These are phyloP conservation scores for Stegodyphus dumicola DNA, from an alignment of 1,140 invertebrate genomes.

Conservation along the genomic window DNA sequence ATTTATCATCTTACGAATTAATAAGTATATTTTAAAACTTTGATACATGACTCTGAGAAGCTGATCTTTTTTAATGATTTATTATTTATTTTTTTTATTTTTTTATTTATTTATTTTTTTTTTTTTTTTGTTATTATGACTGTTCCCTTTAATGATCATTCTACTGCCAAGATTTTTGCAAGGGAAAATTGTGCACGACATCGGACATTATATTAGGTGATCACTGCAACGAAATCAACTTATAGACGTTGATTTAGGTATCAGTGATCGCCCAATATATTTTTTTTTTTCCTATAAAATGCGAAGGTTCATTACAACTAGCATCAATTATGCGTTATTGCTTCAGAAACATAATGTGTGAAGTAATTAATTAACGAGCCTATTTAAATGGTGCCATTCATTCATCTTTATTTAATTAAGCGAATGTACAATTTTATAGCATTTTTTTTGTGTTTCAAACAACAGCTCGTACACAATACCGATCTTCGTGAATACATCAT, in stretches of 20 bases:
- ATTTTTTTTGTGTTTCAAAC: conserved; percentile 27
- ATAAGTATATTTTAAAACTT: too few relatives aligned
- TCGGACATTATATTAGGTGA: too few relatives aligned
- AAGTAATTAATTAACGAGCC: neutral
- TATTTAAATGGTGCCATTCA: neutral
- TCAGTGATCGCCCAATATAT: neutral
- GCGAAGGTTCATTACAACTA: neutral
- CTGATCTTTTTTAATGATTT: too few relatives aligned
- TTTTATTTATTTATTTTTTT: too few relatives aligned
- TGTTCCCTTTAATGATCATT: too few relatives aligned
- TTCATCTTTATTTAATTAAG: conserved; percentile 30
- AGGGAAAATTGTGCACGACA: too few relatives aligned
- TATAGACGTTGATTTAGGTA: neutral
- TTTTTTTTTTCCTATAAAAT: neutral
- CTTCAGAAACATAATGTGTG: neutral
- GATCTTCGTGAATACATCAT: conserved; percentile 29
- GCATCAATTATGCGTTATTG: neutral
- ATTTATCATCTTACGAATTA: too few relatives aligned
- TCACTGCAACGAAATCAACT: neutral
- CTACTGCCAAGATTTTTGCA: too few relatives aligned
- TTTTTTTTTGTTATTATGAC: too few relatives aligned
- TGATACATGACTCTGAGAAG: too few relatives aligned
- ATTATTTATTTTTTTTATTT: too few relatives aligned
- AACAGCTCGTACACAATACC: conserved; percentile 39
- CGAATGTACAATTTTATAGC: conserved; percentile 54